phyloP scores from a whole-genome alignment of 2,888 invertebrate species.

The Amphipyra tragopoginis region DNA sequence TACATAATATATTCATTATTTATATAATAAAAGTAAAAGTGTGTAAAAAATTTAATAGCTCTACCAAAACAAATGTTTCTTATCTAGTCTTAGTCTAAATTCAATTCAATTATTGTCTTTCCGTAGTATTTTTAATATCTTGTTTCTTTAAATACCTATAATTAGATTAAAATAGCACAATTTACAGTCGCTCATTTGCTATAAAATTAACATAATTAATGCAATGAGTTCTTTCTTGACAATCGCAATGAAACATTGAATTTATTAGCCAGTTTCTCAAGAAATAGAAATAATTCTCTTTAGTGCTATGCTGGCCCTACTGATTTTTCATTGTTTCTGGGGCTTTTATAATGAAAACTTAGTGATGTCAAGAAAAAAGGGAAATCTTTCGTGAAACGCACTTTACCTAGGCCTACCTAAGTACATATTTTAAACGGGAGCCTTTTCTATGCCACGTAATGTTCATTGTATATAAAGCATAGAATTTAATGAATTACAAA shows the following conservation, averaged over 20 bases:
- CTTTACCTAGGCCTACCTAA: no score
- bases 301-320: no score
- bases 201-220: conserved; percentile 35
- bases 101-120: no score
- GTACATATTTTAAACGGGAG: conserved; percentile 15
- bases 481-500: conserved; percentile 40
- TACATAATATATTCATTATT: no score
- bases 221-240: conserved; percentile 27
- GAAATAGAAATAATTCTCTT: conserved; percentile 13
- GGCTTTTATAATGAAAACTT: no score
- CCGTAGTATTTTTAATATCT: not conserved
- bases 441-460: conserved; percentile 18
- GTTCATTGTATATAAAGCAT: conserved; percentile 9
- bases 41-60: no score
- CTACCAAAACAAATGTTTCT: no score
- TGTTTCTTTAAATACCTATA: conserved; percentile 5
- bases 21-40: no score
- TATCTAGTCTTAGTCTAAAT: no score
- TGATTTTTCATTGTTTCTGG: no score
- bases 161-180: conserved; percentile 9
- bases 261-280: conserved; percentile 25
- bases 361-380: no score
- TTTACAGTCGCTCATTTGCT: conserved; percentile 9
- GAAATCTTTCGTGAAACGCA: no score
- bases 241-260: conserved; percentile 23